These are phyloP conservation scores for Synergus umbraculus DNA, from an alignment of 2,888 invertebrate genomes.

Conservation along the genomic window DNA sequence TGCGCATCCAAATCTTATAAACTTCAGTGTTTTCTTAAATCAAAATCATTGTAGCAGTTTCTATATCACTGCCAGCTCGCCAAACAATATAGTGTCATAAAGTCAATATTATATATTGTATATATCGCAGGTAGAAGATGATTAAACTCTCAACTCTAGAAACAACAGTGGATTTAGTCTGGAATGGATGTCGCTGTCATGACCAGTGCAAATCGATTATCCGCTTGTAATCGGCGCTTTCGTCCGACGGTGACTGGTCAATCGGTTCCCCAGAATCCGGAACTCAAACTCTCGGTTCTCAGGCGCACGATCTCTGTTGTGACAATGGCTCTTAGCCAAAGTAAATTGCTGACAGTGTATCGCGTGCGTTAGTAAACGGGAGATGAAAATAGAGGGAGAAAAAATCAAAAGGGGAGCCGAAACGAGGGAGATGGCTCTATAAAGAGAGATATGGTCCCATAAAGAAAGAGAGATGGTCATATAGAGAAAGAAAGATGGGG, in stretches of 20 bases:
- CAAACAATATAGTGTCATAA: not conserved
- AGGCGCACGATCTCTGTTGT: conserved; percentile 54
- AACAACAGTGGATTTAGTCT: not conserved
- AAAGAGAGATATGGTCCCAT: not conserved
- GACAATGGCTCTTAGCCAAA: conserved; percentile 59
- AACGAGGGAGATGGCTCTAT: not conserved
- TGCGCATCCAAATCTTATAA: too few relatives aligned
- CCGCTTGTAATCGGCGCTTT: not conserved
- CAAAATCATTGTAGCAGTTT: too few relatives aligned
- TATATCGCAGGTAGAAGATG: not conserved
- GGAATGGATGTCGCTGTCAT: not conserved
- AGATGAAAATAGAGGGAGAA: conserved; percentile 49
- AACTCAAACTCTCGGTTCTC: conserved; percentile 51
- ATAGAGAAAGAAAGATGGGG: too few relatives aligned
- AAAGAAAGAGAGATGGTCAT: too few relatives aligned
- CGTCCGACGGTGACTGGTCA: conserved; percentile 1
- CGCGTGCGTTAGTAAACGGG: conserved; percentile 49
- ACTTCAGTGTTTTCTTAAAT: too few relatives aligned
- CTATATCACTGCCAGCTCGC: not conserved
- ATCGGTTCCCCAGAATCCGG: conserved; percentile 44
- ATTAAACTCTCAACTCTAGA: not conserved
- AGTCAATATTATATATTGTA: not conserved
- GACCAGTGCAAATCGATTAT: not conserved
- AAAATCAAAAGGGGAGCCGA: conserved; percentile 35
- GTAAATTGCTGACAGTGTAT: conserved; percentile 56